Evolutionary conservation across 1,140 invertebrate species (phyloP).

Genomic region (Manduca sexta): DNA sequence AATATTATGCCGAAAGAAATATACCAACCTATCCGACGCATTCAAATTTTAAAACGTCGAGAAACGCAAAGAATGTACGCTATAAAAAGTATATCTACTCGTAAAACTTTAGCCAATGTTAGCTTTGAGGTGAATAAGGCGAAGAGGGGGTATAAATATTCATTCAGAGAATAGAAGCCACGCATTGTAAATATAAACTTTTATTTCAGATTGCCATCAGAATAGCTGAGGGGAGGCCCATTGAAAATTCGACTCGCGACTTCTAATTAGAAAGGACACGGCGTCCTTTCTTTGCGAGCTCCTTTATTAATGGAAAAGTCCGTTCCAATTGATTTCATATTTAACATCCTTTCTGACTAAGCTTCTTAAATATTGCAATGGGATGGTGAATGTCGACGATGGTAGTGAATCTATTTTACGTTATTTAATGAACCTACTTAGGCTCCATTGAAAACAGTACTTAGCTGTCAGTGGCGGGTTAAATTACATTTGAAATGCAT

Average conservation of each 20-base stretch:
- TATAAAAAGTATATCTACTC: conserved; percentile 40
- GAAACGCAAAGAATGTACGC: conserved; percentile 36
- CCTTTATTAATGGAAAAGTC: conserved; percentile 63
- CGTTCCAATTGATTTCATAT: conserved; percentile 60
- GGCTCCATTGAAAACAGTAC: conserved; percentile 1
- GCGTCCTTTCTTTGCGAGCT: conserved; percentile 43
- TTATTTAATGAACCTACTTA: conserved; percentile 7
- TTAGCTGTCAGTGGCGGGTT: conserved; percentile 28
- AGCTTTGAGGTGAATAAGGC: conserved; percentile 56
- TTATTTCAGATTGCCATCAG: conserved; percentile 64
- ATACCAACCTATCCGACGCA: conserved; percentile 4
- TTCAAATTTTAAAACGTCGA: conserved; percentile 34
- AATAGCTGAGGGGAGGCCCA: conserved; percentile 37
- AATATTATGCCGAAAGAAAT: conserved; percentile 1
- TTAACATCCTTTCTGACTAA: conserved; percentile 37
- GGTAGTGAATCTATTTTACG: not conserved
- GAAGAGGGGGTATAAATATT: conserved; percentile 62
- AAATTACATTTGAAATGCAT: conserved; percentile 65
- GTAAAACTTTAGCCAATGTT: conserved; percentile 41
- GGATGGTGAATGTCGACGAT: not conserved
- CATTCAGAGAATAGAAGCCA: conserved; percentile 50
- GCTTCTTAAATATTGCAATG: conserved; percentile 21
- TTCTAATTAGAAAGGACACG: conserved; percentile 66
- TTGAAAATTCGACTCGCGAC: conserved; percentile 65
- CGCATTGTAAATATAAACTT: conserved; percentile 70